These are phyloP conservation scores for Crotalus adamanteus DNA, from an alignment of 2,797 vertebrate genomes.

Conservation along the genomic window DNA sequence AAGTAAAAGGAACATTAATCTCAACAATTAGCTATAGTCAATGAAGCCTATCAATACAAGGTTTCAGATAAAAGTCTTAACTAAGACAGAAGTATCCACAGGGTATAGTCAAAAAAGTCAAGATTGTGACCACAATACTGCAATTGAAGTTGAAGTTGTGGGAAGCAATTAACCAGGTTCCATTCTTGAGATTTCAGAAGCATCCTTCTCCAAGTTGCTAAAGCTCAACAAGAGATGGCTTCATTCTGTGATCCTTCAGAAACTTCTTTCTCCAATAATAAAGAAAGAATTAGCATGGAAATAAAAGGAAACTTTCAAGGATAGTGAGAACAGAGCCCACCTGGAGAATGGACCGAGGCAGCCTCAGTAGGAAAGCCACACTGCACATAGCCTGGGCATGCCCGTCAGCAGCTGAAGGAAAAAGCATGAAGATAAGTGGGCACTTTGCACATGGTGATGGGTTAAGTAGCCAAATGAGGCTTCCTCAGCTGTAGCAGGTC, in stretches of 20 bases:
- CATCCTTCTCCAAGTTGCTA: not conserved
- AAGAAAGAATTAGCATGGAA: not conserved
- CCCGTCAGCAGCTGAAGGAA: not conserved
- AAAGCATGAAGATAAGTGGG: not conserved
- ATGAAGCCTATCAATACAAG: not conserved
- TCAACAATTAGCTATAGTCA: not conserved
- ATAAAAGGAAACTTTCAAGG: not conserved
- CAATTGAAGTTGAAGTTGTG: not conserved
- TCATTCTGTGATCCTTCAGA: not conserved
- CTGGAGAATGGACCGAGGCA: not conserved
- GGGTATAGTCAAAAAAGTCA: not conserved
- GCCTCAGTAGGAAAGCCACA: not conserved
- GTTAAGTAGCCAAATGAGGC: not conserved
- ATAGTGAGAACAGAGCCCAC: not conserved
- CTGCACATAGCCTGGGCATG: not conserved
- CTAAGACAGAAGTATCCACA: not conserved
- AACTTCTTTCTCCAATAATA: not conserved
- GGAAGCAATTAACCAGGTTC: not conserved
- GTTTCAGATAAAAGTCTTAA: not conserved
- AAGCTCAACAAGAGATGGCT: no score
- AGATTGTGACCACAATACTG: not conserved
- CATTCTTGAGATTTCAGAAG: not conserved
- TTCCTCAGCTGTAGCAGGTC: not conserved
- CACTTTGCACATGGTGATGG: not conserved
- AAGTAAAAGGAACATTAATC: not conserved